These are phyloP conservation scores for Pocillopora damicornis DNA, from an alignment of 64 coral and sea anemone genomes.

Conservation along the genomic window DNA sequence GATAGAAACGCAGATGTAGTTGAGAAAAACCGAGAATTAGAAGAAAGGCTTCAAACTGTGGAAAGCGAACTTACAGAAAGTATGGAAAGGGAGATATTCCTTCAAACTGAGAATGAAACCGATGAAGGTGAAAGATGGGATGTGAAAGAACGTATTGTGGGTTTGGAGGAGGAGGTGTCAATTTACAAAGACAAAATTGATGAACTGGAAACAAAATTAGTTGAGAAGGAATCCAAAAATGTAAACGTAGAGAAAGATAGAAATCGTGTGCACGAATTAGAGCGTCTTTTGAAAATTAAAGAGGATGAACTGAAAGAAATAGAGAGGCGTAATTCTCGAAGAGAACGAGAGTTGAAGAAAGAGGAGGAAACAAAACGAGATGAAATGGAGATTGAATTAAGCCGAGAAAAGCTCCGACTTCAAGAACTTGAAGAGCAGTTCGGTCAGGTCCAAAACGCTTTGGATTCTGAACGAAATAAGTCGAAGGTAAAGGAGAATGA, in stretches of 20 bases:
- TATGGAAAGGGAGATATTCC: conserved; percentile 50
- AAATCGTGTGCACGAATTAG: background rate
- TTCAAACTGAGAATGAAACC: conserved; percentile 36
- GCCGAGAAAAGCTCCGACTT: background rate
- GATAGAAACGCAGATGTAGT: conserved; percentile 50
- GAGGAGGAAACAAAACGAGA: background rate
- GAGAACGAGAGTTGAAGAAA: conserved; percentile 27
- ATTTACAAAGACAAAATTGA: conserved; percentile 41
- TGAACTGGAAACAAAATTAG: conserved; percentile 43
- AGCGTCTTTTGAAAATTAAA: conserved; percentile 33
- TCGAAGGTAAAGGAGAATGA: conserved; percentile 8
- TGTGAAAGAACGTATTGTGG: conserved; percentile 33
- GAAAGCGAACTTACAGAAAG: conserved; percentile 63
- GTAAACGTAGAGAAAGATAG: background rate
- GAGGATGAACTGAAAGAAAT: conserved; percentile 34
- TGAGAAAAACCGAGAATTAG: conserved; percentile 59
- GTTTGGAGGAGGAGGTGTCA: conserved; percentile 47
- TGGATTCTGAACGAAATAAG: conserved; percentile 8
- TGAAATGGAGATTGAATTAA: conserved; percentile 20
- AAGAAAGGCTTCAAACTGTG: conserved; percentile 51
- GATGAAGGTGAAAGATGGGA: conserved; percentile 31
- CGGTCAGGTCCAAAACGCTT: background rate
- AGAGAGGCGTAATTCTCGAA: background rate
- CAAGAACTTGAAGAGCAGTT: conserved; percentile 34
- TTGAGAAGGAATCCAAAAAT: conserved; percentile 1